Conservation (phyloP, 2,888 invertebrate genomes). For the Sipha maydis region DNA sequence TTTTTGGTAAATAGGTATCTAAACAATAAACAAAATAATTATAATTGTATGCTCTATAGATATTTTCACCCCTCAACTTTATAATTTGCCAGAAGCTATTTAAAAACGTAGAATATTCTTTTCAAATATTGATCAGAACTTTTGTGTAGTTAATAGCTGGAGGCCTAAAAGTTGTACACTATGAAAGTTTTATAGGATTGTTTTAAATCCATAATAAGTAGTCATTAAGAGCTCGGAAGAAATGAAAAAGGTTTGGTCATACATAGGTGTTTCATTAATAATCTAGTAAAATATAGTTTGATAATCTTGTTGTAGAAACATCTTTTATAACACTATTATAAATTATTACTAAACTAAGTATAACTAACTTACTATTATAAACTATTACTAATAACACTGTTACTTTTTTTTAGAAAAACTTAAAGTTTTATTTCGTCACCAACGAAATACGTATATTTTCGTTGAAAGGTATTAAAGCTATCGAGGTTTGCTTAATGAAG, state of each 20-base stretch:
- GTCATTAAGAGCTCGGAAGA: slow-evolving; percentile 1
- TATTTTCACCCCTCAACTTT: neutral
- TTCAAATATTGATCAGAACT: slow-evolving; percentile 25
- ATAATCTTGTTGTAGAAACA: neutral
- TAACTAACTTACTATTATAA: too few species aligned
- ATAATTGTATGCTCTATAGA: neutral
- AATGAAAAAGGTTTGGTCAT: neutral
- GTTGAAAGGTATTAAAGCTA: slow-evolving; percentile 46
- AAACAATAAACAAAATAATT: neutral
- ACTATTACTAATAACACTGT: too few species aligned
- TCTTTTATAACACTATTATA: too few species aligned
- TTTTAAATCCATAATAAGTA: neutral
- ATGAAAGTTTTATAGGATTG: slow-evolving; percentile 31
- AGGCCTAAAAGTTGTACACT: slow-evolving; percentile 12
- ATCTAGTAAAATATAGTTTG: slow-evolving; percentile 23
- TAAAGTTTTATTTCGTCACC: slow-evolving; percentile 19
- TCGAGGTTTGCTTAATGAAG: slow-evolving; percentile 57
- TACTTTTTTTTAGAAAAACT: neutral
- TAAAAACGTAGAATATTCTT: slow-evolving; percentile 11
- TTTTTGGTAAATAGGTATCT: neutral
- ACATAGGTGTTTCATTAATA: slow-evolving; percentile 33
- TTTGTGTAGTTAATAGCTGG: slow-evolving; percentile 15
- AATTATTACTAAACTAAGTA: too few species aligned
- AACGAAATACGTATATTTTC: neutral
- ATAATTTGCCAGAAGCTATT: neutral